phyloP scores from a whole-genome alignment of 2,797 vertebrate species.

The Argya squamiceps region DNA sequence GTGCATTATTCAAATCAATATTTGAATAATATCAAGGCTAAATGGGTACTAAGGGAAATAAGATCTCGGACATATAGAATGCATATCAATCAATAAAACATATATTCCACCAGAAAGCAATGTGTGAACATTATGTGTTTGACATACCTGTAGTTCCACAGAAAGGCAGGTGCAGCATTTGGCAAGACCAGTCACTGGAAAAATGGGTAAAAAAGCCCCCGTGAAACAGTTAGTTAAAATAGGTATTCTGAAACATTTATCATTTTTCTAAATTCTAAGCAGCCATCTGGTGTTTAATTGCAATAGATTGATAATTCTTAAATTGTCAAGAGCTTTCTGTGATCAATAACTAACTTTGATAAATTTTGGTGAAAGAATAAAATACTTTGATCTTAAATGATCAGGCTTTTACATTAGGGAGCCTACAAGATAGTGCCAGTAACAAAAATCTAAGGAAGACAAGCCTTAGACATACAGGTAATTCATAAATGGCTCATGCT shows the following conservation, averaged over 20 bases:
- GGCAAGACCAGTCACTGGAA: background rate
- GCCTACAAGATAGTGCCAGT: background rate
- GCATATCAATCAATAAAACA: background rate
- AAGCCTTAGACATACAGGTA: background rate
- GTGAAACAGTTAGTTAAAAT: background rate
- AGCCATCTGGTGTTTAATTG: conserved; percentile 2
- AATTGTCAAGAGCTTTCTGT: background rate
- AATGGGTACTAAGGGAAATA: background rate
- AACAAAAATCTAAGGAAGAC: background rate
- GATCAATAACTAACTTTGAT: background rate
- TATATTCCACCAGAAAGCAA: background rate
- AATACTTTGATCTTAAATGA: background rate
- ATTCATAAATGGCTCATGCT: background rate
- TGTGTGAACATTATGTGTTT: background rate
- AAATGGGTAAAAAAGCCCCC: background rate
- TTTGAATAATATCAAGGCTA: background rate
- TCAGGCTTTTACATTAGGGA: background rate
- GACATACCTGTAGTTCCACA: background rate
- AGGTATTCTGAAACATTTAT: background rate
- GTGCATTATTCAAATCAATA: conserved; percentile 9
- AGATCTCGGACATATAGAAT: background rate
- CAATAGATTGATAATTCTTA: background rate
- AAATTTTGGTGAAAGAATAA: background rate
- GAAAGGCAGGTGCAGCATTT: background rate
- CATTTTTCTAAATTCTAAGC: conserved; percentile 1